These are phyloP conservation scores for Pasiphila rectangulata DNA, from an alignment of 2,888 invertebrate species.

Conservation along the genomic window DNA sequence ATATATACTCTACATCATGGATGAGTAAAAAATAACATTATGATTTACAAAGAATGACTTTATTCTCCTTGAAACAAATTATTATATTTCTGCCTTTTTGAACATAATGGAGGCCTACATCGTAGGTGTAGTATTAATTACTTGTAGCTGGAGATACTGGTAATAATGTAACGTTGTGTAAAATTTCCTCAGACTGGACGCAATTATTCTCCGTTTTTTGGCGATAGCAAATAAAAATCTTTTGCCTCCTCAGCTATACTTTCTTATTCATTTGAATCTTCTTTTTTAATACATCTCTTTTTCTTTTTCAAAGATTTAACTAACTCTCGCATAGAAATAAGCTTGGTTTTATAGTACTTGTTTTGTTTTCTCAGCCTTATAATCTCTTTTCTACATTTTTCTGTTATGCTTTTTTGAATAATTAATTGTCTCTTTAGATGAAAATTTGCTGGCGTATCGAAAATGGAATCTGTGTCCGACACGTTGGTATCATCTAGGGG, in stretches of 20 bases:
- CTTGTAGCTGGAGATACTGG: too few relatives aligned
- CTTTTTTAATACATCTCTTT: neutral
- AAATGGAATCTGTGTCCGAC: neutral
- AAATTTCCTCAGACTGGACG: too few relatives aligned
- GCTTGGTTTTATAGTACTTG: neutral
- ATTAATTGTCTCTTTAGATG: neutral
- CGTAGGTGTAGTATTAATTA: too few relatives aligned
- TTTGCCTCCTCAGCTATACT: neutral
- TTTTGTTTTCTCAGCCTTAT: slow-evolving; percentile 1
- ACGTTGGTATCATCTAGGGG: neutral
- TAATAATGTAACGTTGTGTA: too few relatives aligned
- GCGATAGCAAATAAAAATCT: neutral
- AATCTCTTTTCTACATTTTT: neutral
- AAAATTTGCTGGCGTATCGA: neutral
- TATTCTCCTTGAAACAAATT: too few relatives aligned
- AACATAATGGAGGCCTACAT: too few relatives aligned
- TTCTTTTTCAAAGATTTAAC: neutral
- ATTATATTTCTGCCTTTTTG: too few relatives aligned
- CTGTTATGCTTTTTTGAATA: slow-evolving; percentile 1
- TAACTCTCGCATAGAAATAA: neutral
- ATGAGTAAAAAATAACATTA: too few relatives aligned
- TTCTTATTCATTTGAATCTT: too few relatives aligned
- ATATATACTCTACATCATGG: too few relatives aligned
- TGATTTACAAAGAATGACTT: too few relatives aligned
- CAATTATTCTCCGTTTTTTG: too few relatives aligned